These are phyloP conservation scores for Hesperophylax magnus DNA, from an alignment of 1,140 invertebrate genomes.

Conservation along the genomic window DNA sequence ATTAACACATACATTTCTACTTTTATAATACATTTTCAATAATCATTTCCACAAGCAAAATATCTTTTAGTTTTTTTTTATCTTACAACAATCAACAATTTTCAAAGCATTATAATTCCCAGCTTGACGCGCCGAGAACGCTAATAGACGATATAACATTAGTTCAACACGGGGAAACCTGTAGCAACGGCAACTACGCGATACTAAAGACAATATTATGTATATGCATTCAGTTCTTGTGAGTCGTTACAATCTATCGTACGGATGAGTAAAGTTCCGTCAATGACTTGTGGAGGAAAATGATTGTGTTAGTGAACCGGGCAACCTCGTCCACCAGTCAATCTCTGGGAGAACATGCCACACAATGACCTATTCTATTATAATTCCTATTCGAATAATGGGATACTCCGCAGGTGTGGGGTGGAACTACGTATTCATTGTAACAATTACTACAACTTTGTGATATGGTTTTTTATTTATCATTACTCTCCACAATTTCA, in stretches of 20 bases:
- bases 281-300: background rate
- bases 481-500: too few relatives aligned
- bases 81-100: constrained; percentile 51
- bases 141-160: constrained; percentile 24
- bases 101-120: constrained; percentile 38
- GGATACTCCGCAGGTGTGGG: too few relatives aligned
- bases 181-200: too few relatives aligned
- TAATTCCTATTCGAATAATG: too few relatives aligned
- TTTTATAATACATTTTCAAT: constrained; percentile 45
- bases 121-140: background rate
- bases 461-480: constrained; percentile 9
- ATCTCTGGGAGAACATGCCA: too few relatives aligned
- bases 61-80: constrained; percentile 37
- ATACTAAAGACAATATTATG: too few relatives aligned
- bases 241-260: background rate
- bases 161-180: constrained; percentile 12
- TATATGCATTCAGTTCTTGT: constrained; percentile 8
- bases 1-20: constrained; percentile 38
- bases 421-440: background rate
- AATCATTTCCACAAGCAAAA: constrained; percentile 48
- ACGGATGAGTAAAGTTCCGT: background rate
- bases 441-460: background rate
- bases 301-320: background rate
- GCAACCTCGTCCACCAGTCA: too few relatives aligned
- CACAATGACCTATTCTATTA: too few relatives aligned